Conservation (phyloP, 2,113 vertebrate genomes). For the Cyprinus carpio region DNA sequence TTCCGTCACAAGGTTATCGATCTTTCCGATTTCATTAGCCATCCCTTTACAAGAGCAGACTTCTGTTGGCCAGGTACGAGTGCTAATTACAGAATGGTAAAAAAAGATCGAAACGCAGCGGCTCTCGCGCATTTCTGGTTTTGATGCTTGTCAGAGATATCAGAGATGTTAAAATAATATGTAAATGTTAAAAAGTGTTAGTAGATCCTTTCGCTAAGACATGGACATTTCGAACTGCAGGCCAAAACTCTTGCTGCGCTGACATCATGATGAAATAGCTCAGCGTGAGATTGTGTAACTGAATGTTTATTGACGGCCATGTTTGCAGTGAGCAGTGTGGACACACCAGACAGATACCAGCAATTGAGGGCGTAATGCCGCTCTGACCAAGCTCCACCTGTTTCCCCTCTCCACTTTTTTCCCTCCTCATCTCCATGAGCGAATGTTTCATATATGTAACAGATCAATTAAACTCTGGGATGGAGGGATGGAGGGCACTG, state of each 20-base stretch:
- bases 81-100: no score
- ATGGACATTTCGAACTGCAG: neutral
- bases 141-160: no score
- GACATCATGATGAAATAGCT: constrained; percentile 19
- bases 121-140: no score
- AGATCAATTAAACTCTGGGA: constrained; percentile 47
- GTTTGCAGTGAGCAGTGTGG: constrained; percentile 33
- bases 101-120: no score
- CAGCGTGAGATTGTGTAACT: constrained; percentile 42
- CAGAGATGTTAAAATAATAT: neutral
- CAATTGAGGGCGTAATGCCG: constrained; percentile 36
- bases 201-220: no score
- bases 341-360: constrained; percentile 39
- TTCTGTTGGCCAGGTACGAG: constrained; percentile 11
- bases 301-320: constrained; percentile 49
- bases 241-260: neutral
- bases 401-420: neutral
- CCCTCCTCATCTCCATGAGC: neutral
- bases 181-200: neutral
- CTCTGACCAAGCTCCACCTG: constrained; percentile 38
- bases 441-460: constrained; percentile 32
- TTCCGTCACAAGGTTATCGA: constrained; percentile 83
- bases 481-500: neutral
- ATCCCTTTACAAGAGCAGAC: constrained; percentile 40
- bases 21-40: constrained; percentile 50